Evolutionary conservation across 1,140 invertebrate species (phyloP).

Genomic region (Magallana ariakensis): DNA sequence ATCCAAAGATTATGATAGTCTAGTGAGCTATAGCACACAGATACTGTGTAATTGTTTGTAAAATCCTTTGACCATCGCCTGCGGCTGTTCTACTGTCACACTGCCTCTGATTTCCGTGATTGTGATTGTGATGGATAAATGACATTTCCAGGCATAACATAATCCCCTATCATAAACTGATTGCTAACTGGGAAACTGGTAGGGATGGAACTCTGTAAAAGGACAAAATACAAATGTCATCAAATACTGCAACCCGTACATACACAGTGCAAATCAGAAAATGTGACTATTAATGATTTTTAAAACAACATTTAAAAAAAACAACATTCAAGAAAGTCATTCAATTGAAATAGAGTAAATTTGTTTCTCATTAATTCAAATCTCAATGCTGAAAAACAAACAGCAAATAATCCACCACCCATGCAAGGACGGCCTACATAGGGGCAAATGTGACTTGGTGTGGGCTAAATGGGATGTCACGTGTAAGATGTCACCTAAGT

Average conservation of each 20-base stretch:
- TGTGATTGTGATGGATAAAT: slow-evolving; percentile 58
- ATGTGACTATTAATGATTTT: too few relatives aligned
- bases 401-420: too few relatives aligned
- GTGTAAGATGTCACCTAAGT: slow-evolving; percentile 70
- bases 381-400: too few relatives aligned
- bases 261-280: too few relatives aligned
- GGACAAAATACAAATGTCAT: not conserved
- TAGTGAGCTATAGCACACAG: not conserved
- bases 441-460: too few relatives aligned
- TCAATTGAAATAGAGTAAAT: too few relatives aligned
- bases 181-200: slow-evolving; percentile 84
- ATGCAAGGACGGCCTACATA: too few relatives aligned
- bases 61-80: not conserved
- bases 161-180: slow-evolving; percentile 90
- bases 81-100: not conserved
- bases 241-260: too few relatives aligned
- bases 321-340: too few relatives aligned
- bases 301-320: too few relatives aligned
- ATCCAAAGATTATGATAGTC: slow-evolving; percentile 11
- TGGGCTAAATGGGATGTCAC: too few relatives aligned
- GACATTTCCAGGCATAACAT: slow-evolving; percentile 79
- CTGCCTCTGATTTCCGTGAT: slow-evolving; percentile 53
- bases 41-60: slow-evolving; percentile 31
- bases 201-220: slow-evolving; percentile 24
- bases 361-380: too few relatives aligned